Percentiles rank a stretch among this genome's conserved stretches.
These are phyloP conservation scores for Pterophyllum scalare DNA, from an alignment of 2,113 vertebrate genomes.

Conservation along the genomic window DNA sequence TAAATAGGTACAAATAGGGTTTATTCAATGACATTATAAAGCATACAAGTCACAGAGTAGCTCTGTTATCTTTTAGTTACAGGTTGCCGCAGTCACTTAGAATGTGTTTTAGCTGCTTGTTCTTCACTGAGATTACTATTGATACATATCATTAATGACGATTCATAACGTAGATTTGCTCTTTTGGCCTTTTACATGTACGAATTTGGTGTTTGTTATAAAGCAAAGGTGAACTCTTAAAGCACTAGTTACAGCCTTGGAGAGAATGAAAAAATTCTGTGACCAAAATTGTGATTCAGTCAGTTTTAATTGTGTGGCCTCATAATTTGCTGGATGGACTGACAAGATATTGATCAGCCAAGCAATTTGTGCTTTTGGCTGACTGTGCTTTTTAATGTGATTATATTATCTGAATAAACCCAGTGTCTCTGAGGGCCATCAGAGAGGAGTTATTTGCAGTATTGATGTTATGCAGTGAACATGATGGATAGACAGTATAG, in stretches of 20 bases:
- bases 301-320: background rate
- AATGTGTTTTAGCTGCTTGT: background rate
- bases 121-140: background rate
- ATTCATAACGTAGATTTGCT: background rate
- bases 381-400: background rate
- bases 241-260: no score
- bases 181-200: background rate
- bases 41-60: background rate
- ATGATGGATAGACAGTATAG: conserved; percentile 11
- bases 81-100: background rate
- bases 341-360: background rate
- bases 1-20: background rate
- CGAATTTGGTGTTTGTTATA: background rate
- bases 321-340: background rate
- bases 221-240: background rate
- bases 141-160: background rate
- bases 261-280: background rate
- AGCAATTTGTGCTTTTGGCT: background rate
- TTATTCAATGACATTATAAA: background rate
- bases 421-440: background rate
- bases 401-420: conserved; percentile 1
- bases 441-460: background rate
- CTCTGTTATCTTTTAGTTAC: background rate
- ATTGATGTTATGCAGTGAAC: background rate
- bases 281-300: background rate